Evolutionary conservation across 2,113 vertebrate genomes (phyloP), one percentile per base, ranked within the genome.

Genomic region (Paralichthys olivaceus): DNA sequence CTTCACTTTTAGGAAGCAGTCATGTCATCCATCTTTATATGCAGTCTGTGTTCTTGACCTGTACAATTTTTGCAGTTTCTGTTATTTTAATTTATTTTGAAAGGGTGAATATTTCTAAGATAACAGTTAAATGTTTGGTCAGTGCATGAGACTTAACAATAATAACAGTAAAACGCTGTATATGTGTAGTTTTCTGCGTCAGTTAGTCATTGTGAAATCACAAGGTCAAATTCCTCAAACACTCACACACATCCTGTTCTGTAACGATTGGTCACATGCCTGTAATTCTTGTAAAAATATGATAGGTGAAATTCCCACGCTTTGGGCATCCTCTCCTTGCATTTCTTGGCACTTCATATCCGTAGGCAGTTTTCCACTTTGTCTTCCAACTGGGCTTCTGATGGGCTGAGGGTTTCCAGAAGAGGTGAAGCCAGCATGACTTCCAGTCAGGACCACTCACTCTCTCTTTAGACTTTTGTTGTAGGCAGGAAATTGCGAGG

Each of bases 291-390:
- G 64, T 49, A 76, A 83, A 76, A 83, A 69, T 64, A 72, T 69
- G 55, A 78, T 72, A 88, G 71, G 80, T 75, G 47, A 83, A 84
- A 85, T 92, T 92, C 87, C 85, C 91, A 93, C 60, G 57, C 70
- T 86, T 84, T 75, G 47, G 69, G 68, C 69, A 85, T 87, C 73
- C 73, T 69, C 81, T 80, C 20, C 29, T 63, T 45, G 55, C 49
- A 45, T 70, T 64, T 79, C 54, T 81, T 61, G 43, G 71, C 75
- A 56, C 60, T 76, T 55, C 8, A 61, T 82, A 62, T 69, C 69
- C 69, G 51, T 25, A 51, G 65, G 69, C 72, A 79, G 68, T n/a
- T 59, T 51, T 87, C 58, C 83, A 81, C 69, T 20, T 5, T 58
- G 69, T 70, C 45, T 74, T 74, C 80, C 75, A 79, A 68, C 55